Percentiles rank a stretch among this genome's conserved stretches.
Evolutionary conservation across 2,113 vertebrate species (phyloP).

Genomic region (Acrocephalus kingi): DNA sequence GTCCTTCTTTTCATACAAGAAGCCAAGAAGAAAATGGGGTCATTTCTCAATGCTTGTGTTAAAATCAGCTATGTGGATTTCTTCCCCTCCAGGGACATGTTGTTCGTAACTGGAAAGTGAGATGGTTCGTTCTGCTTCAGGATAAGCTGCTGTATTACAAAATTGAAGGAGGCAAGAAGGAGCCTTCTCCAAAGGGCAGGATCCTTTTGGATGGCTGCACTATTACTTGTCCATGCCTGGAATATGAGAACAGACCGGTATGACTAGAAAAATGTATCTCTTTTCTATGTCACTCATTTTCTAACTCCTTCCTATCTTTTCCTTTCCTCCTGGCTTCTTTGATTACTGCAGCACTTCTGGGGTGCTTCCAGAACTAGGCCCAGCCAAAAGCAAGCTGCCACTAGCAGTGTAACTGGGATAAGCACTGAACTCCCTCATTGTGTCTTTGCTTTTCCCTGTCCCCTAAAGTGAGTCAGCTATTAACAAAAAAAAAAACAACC

Average conservation of each 20-base stretch:
- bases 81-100: conserved; percentile 85
- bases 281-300: neutral
- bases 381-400: neutral
- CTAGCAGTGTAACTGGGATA: neutral
- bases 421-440: neutral
- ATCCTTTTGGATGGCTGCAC: conserved; percentile 84
- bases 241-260: conserved; percentile 90
- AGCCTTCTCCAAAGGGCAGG: conserved; percentile 83
- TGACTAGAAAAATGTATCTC: neutral
- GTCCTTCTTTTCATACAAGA: neutral
- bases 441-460: neutral
- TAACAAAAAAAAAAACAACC: neutral
- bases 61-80: neutral
- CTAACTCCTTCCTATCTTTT: neutral
- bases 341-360: neutral
- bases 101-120: conserved; percentile 93
- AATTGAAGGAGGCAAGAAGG: conserved; percentile 83
- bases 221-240: conserved; percentile 89
- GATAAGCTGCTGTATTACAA: conserved; percentile 94
- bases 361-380: neutral
- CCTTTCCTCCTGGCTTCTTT: neutral
- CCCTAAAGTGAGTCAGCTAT: neutral
- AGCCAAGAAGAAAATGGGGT: neutral
- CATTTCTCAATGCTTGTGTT: neutral
- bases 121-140: conserved; percentile 89